Evolutionary conservation across 2,113 vertebrate species (phyloP).

Genomic region (Syrmaticus mikado): DNA sequence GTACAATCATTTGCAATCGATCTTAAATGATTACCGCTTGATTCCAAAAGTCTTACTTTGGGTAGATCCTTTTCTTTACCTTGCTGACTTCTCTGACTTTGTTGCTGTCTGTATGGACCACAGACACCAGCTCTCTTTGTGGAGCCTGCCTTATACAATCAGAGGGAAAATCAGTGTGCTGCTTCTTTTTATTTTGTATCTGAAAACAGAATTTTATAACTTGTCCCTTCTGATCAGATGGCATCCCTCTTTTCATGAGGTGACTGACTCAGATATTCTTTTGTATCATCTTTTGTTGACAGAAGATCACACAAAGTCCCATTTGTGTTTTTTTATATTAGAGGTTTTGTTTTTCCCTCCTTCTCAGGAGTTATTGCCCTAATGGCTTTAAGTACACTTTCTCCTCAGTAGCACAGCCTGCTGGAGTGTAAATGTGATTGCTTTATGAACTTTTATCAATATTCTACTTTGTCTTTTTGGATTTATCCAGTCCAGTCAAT

Average conservation of each 20-base stretch:
- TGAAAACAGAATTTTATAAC: background rate
- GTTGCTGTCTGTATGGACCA: background rate
- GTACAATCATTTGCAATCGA: background rate
- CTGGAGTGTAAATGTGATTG: background rate
- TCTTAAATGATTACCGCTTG: too few relatives aligned
- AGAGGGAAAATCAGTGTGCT: background rate
- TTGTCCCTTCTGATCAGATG: background rate
- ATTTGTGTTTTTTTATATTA: background rate
- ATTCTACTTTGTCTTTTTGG: background rate
- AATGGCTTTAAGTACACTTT: background rate
- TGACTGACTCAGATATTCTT: background rate
- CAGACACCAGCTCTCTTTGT: background rate
- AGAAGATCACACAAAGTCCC: background rate
- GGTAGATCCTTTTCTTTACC: background rate
- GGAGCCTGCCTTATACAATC: fast-evolving
- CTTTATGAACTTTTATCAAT: background rate
- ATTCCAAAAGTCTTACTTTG: background rate
- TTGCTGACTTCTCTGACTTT: background rate
- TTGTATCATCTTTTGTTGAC: background rate
- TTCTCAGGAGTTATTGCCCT: background rate
- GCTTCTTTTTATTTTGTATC: background rate
- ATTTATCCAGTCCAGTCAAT: background rate
- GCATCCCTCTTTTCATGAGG: background rate
- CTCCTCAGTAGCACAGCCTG: background rate
- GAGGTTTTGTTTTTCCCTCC: background rate